These are phyloP conservation scores for Scaptomyza polygonia DNA, from an alignment of 2,888 invertebrate genomes.

Conservation along the genomic window DNA sequence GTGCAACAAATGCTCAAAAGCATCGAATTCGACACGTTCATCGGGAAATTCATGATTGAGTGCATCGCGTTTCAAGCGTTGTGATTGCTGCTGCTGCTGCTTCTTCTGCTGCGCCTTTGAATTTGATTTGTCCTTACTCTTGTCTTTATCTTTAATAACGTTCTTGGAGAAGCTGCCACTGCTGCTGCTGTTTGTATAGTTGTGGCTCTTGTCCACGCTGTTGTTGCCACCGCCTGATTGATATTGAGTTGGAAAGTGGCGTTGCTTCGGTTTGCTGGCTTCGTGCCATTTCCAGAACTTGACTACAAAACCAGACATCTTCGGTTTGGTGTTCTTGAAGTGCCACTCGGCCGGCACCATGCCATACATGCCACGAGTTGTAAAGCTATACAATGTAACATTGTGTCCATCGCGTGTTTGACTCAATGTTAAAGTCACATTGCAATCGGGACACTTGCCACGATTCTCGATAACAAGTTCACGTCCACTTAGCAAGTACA, in stretches of 20 bases:
- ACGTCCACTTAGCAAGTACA: constrained; percentile 87
- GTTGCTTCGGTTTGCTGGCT: constrained; percentile 33
- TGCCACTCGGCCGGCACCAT: constrained; percentile 89
- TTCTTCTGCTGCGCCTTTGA: constrained; percentile 20
- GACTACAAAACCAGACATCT: constrained; percentile 90
- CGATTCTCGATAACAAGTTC: constrained; percentile 89
- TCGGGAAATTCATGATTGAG: constrained; percentile 58
- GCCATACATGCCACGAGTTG: constrained; percentile 88
- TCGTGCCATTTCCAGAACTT: constrained; percentile 92
- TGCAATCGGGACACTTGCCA: constrained; percentile 89
- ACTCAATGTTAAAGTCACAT: constrained; percentile 87
- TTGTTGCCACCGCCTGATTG: constrained; percentile 35
- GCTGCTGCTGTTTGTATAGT: constrained; percentile 47
- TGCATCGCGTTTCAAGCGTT: constrained; percentile 45
- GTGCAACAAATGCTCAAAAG: constrained; percentile 78
- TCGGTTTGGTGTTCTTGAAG: constrained; percentile 84
- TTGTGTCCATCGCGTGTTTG: constrained; percentile 86
- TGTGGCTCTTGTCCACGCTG: constrained; percentile 34
- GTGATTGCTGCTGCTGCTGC: constrained; percentile 33
- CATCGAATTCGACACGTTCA: constrained; percentile 71
- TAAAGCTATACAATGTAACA: constrained; percentile 87
- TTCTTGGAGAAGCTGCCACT: constrained; percentile 20
- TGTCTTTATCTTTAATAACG: constrained; percentile 1
- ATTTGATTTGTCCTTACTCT: constrained; percentile 1
- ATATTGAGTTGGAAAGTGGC: constrained; percentile 41